phyloP scores from a whole-genome alignment of 2,113 vertebrate genomes.

The Malurus elegans region DNA sequence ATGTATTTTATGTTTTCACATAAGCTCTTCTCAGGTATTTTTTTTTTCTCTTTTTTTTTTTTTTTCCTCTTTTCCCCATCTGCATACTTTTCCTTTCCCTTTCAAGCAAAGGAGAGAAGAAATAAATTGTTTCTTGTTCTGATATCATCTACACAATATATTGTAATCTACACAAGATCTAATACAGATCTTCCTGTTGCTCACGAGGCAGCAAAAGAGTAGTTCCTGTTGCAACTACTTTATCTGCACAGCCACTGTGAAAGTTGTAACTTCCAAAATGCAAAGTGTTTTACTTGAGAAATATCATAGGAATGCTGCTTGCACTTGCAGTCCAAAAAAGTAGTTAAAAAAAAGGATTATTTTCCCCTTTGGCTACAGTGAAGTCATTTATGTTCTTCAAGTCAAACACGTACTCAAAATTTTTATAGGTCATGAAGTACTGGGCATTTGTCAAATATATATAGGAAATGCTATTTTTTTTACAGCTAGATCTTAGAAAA shows the following conservation, averaged over 20 bases:
- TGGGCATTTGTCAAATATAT: neutral
- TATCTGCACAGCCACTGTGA: neutral
- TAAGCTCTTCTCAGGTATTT: neutral
- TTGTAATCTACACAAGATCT: no score
- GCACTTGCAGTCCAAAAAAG: neutral
- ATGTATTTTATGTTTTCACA: neutral
- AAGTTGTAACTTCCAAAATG: neutral
- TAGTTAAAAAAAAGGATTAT: neutral
- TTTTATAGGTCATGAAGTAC: neutral
- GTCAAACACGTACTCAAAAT: neutral
- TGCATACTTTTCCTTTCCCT: accelerated
- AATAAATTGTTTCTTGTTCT: neutral
- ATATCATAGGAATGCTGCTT: neutral
- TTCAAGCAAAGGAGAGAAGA: neutral
- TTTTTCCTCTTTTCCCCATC: neutral
- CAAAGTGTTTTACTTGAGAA: neutral
- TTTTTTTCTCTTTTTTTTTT: neutral
- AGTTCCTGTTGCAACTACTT: neutral
- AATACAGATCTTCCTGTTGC: neutral
- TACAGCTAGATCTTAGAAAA: neutral
- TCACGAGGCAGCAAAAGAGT: no score
- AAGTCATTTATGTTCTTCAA: neutral
- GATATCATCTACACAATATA: neutral
- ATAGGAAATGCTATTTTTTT: neutral
- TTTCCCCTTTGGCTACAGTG: neutral